These are phyloP conservation scores for Drosophila kokeensis DNA, from an alignment of 2,888 invertebrate species.

Conservation along the genomic window DNA sequence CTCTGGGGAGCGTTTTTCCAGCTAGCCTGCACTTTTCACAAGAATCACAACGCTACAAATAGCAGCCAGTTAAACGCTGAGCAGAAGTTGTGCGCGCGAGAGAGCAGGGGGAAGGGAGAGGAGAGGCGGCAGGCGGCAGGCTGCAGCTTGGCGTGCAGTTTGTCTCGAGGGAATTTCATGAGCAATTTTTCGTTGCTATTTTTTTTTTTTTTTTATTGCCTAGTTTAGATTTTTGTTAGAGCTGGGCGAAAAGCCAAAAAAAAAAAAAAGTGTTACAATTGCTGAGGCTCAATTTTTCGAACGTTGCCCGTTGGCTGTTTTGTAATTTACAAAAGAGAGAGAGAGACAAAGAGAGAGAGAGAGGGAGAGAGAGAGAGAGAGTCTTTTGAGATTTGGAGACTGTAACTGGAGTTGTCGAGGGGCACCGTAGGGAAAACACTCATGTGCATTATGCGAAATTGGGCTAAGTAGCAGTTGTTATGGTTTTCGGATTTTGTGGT, in stretches of 20 bases:
- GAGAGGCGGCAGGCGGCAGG: background rate
- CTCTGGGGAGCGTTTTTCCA: slow-evolving; percentile 72
- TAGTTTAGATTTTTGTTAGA: slow-evolving; percentile 44
- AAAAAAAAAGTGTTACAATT: slow-evolving; percentile 68
- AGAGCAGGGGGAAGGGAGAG: background rate
- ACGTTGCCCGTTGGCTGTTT: slow-evolving; percentile 50
- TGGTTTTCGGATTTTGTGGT: slow-evolving; percentile 18
- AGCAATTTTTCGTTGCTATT: slow-evolving; percentile 37
- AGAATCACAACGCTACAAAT: slow-evolving; percentile 31
- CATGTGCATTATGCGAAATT: slow-evolving; percentile 79
- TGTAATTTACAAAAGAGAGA: slow-evolving; percentile 33
- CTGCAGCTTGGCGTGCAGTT: slow-evolving; percentile 50
- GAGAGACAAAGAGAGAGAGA: background rate
- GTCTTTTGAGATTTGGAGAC: background rate
- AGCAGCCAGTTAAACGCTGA: slow-evolving; percentile 13
- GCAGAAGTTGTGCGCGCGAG: background rate
- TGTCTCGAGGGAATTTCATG: slow-evolving; percentile 71
- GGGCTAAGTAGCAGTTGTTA: slow-evolving; percentile 68
- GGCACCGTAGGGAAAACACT: slow-evolving; percentile 29
- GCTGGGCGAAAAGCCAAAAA: background rate
- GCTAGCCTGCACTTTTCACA: slow-evolving; percentile 44
- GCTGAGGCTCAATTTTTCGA: slow-evolving; percentile 68
- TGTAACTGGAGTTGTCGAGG: slow-evolving; percentile 11
- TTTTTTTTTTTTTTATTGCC: slow-evolving; percentile 36
- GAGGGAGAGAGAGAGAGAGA: background rate